phyloP scores from a whole-genome alignment of 23 tunicate species.

The Ciona savignyi region DNA sequence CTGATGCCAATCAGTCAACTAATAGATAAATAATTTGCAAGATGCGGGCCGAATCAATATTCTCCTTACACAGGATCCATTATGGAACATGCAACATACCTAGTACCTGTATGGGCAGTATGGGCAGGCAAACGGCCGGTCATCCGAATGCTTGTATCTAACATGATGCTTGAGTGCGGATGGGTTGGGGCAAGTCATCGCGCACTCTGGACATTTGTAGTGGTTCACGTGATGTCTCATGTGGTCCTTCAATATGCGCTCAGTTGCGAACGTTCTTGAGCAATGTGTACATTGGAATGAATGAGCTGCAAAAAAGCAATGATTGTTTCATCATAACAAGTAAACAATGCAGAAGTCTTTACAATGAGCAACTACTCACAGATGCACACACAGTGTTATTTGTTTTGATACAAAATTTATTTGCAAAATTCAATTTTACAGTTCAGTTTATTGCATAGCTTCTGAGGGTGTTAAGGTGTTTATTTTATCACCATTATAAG shows the following conservation, averaged over 20 bases:
- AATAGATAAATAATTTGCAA: too few relatives aligned
- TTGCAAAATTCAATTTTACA: too few relatives aligned
- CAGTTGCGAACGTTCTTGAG: constrained; percentile 77
- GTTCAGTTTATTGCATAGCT: too few relatives aligned
- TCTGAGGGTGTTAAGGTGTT: too few relatives aligned
- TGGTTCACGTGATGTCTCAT: constrained; percentile 93
- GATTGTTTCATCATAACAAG: background rate
- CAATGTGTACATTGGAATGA: constrained; percentile 95
- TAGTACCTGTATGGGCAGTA: constrained; percentile 79
- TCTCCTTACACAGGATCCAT: too few relatives aligned
- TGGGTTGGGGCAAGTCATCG: constrained; percentile 94
- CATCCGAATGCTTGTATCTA: constrained; percentile 78
- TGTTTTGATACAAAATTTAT: too few relatives aligned
- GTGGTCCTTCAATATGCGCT: constrained; percentile 80
- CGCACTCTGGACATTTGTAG: constrained; percentile 89
- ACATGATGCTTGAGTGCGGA: constrained; percentile 82
- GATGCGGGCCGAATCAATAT: too few relatives aligned
- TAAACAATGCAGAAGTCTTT: too few relatives aligned
- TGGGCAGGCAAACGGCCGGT: constrained; percentile 75
- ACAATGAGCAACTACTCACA: too few relatives aligned
- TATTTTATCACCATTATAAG: too few relatives aligned
- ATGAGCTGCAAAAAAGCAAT: constrained; percentile 47
- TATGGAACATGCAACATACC: background rate
- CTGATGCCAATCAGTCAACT: too few relatives aligned
- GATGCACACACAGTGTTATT: too few relatives aligned